These are phyloP conservation scores for Pseudocheirus occidentalis DNA, from an alignment of 2,797 vertebrate genomes.

Conservation along the genomic window DNA sequence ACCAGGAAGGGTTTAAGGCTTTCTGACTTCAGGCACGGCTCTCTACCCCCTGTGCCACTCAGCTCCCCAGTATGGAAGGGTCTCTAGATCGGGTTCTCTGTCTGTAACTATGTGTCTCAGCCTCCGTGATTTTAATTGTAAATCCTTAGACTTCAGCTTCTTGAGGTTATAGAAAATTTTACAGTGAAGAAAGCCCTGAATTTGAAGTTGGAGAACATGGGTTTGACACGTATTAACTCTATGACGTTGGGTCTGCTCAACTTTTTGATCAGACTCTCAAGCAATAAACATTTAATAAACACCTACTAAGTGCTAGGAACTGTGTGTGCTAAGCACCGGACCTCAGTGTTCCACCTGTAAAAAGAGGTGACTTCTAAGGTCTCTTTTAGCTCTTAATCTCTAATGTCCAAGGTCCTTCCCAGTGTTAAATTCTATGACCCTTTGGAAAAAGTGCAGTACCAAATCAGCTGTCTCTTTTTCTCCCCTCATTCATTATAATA, in stretches of 20 bases:
- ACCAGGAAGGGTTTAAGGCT: not conserved
- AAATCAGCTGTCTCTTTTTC: not conserved
- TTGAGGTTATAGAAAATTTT: not conserved
- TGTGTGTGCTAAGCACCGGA: not conserved
- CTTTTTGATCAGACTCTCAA: not conserved
- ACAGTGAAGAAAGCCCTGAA: not conserved
- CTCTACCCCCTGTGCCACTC: not conserved
- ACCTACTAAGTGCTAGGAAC: not conserved
- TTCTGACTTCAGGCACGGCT: not conserved
- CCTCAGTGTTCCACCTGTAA: not conserved
- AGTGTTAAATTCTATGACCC: not conserved
- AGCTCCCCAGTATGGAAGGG: not conserved
- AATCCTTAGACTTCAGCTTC: not conserved
- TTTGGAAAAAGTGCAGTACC: not conserved
- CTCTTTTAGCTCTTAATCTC: not conserved
- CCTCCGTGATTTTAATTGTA: not conserved
- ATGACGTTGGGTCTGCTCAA: too few species aligned
- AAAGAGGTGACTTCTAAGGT: not conserved
- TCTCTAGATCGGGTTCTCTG: not conserved
- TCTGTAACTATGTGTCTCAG: not conserved
- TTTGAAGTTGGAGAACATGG: not conserved
- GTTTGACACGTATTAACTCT: not conserved
- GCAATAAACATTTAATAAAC: not conserved
- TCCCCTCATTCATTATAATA: not conserved
- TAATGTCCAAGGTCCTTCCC: not conserved